Evolutionary conservation across 2,113 vertebrate species (phyloP).

Genomic region (Muscicapa adusta): DNA sequence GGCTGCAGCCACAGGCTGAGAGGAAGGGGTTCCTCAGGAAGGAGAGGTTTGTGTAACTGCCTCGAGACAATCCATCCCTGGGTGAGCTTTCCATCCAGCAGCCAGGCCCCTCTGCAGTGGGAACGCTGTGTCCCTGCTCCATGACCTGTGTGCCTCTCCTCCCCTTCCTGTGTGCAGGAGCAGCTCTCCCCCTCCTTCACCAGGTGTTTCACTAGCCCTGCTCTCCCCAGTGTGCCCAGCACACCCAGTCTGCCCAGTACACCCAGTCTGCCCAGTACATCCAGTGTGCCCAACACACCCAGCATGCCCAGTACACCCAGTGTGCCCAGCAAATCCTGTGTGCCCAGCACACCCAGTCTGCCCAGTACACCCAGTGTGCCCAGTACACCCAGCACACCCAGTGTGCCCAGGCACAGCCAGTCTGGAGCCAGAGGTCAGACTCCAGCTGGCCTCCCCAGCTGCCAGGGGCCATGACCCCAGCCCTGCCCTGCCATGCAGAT

Average conservation of each 20-base stretch:
- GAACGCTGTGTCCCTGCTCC: background rate
- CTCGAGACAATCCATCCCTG: background rate
- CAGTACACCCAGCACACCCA: background rate
- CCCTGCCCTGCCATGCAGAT: background rate
- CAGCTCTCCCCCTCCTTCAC: background rate
- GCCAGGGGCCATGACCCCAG: background rate
- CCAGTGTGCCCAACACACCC: background rate
- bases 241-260: background rate
- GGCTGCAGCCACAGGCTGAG: rapidly evolving
- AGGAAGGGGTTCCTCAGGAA: background rate
- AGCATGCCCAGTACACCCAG: rapidly evolving
- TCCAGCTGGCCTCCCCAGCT: background rate
- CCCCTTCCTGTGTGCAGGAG: rapidly evolving
- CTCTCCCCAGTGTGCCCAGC: background rate
- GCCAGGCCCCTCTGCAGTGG: background rate
- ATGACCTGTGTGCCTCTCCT: rapidly evolving
- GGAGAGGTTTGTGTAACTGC: background rate
- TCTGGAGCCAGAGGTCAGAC: background rate
- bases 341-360: background rate
- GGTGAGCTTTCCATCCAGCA: background rate
- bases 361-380: background rate
- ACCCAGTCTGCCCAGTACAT: background rate
- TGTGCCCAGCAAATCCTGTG: background rate
- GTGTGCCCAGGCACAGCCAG: background rate
- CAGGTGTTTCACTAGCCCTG: rapidly evolving